A percentile compares a stretch with the other conserved stretches of the same genome.
These are phyloP conservation scores for Drosophila busckii DNA, from an alignment of 1,140 invertebrate species.

Conservation along the genomic window DNA sequence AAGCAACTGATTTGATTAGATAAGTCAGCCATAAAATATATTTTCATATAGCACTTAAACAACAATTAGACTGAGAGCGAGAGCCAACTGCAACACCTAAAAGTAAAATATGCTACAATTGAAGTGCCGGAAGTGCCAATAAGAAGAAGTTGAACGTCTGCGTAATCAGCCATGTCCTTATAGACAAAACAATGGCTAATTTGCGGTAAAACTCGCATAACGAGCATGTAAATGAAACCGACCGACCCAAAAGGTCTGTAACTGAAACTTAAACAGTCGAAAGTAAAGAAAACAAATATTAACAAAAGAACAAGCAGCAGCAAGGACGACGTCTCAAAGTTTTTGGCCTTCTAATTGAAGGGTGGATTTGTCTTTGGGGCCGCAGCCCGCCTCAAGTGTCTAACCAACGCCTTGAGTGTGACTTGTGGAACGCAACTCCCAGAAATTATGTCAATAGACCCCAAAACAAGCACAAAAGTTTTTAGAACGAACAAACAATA, in stretches of 20 bases:
- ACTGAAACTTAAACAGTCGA: conserved; percentile 38
- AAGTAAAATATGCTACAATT: conserved; percentile 38
- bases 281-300: conserved; percentile 35
- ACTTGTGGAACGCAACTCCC: conserved; percentile 44
- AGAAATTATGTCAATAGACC: conserved; percentile 71
- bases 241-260: conserved; percentile 33
- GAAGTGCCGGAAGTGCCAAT: conserved; percentile 51
- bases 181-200: conserved; percentile 49
- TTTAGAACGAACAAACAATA: too few relatives aligned
- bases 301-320: conserved; percentile 34
- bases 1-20: conserved; percentile 40
- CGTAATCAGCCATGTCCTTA: conserved; percentile 41
- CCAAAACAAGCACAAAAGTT: conserved; percentile 28
- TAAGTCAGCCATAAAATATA: conserved; percentile 2
- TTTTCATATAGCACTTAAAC: background rate
- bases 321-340: conserved; percentile 36
- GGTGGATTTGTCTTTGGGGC: conserved; percentile 52
- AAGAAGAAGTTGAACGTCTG: conserved; percentile 46
- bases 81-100: background rate
- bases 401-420: conserved; percentile 73
- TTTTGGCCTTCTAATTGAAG: conserved; percentile 59
- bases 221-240: conserved; percentile 65
- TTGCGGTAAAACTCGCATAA: conserved; percentile 62
- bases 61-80: conserved; percentile 12
- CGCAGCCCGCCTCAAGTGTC: conserved; percentile 48